phyloP scores from a whole-genome alignment of 2,113 vertebrate species.

The Nestor notabilis region DNA sequence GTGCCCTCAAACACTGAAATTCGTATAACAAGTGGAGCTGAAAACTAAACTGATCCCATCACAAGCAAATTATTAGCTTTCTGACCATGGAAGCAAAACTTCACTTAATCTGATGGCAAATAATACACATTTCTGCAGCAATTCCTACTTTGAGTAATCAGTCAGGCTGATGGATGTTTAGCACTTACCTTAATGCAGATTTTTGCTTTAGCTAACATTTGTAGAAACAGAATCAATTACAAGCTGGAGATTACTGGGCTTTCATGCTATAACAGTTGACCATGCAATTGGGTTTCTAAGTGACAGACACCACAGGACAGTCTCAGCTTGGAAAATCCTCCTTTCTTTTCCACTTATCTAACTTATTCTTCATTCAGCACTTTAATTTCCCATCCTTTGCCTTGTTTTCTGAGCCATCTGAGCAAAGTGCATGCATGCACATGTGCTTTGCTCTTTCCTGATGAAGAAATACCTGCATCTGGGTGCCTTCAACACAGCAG shows the following conservation, averaged over 20 bases:
- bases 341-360: conserved; percentile 11
- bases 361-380: background rate
- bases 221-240: conserved; percentile 73
- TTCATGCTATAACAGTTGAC: conserved; percentile 50
- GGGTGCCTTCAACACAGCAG: background rate
- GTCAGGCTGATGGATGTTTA: conserved; percentile 70
- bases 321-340: conserved; percentile 51
- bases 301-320: conserved; percentile 42
- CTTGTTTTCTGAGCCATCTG: conserved; percentile 26
- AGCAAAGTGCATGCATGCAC: background rate
- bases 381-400: conserved; percentile 11
- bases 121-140: conserved; percentile 66
- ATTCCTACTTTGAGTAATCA: conserved; percentile 66
- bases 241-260: conserved; percentile 57
- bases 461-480: background rate
- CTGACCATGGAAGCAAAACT: conserved; percentile 73
- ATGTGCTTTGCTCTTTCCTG: background rate
- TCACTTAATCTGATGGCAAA: conserved; percentile 74
- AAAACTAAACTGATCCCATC: conserved; percentile 42
- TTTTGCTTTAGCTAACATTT: conserved; percentile 76
- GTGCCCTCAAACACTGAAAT: conserved; percentile 39
- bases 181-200: conserved; percentile 71
- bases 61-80: conserved; percentile 70
- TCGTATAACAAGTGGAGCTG: conserved; percentile 27
- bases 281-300: conserved; percentile 47